A percentile compares a stretch with the other conserved stretches of the same genome.
Conservation (phyloP, 1,140 invertebrate genomes). For the Lordiphosa stackelbergi region DNA sequence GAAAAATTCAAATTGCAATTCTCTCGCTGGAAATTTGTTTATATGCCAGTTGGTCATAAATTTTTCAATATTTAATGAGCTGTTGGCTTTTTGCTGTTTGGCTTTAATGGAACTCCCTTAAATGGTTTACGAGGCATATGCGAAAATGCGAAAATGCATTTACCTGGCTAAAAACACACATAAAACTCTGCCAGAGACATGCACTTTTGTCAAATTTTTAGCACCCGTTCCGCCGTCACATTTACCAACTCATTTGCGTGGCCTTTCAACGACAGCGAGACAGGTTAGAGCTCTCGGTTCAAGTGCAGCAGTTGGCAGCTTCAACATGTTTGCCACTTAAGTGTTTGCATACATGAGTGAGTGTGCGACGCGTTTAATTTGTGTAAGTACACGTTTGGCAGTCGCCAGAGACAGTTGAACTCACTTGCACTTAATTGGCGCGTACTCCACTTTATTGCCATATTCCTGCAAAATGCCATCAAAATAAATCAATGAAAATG, state of each 20-base stretch:
- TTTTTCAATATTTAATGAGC: slow-evolving; percentile 68
- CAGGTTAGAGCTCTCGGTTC: background rate
- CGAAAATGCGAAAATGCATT: slow-evolving; percentile 42
- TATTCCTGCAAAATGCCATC: slow-evolving; percentile 17
- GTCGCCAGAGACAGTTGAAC: slow-evolving; percentile 3
- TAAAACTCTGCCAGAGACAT: slow-evolving; percentile 46
- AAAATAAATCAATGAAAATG: slow-evolving; percentile 62
- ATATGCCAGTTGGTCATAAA: slow-evolving; percentile 50
- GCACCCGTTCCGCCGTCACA: background rate
- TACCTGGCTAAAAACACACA: slow-evolving; percentile 49
- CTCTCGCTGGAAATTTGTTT: slow-evolving; percentile 28
- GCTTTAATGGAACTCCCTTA: slow-evolving; percentile 17
- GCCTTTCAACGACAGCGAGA: slow-evolving; percentile 17
- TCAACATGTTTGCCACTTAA: slow-evolving; percentile 45
- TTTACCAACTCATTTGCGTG: slow-evolving; percentile 29
- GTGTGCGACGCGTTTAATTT: slow-evolving; percentile 52
- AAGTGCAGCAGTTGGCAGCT: slow-evolving; percentile 26
- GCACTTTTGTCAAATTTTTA: slow-evolving; percentile 26
- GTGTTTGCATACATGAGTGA: slow-evolving; percentile 27
- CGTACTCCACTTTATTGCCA: slow-evolving; percentile 37
- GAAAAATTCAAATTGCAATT: slow-evolving; percentile 57
- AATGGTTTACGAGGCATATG: slow-evolving; percentile 47
- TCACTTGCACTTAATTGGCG: slow-evolving; percentile 41
- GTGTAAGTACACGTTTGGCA: slow-evolving; percentile 36
- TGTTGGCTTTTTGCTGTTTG: background rate